Evolutionary conservation across 2,113 vertebrate species (phyloP), one percentile per base, ranked within the genome.

Genomic region (Trichechus manatus): DNA sequence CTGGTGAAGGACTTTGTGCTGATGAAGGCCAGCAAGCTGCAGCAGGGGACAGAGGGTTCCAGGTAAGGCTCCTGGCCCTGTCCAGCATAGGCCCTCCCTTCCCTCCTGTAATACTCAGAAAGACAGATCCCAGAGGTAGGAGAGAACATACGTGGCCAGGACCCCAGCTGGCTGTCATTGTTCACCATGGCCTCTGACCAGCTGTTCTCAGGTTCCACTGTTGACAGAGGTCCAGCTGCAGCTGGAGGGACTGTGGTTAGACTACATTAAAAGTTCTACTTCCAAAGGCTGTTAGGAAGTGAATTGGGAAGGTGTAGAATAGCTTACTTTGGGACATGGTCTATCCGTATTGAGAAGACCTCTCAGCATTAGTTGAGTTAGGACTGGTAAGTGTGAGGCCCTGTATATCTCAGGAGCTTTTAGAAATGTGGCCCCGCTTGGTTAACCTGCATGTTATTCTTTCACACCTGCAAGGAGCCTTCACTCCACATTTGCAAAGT

Each of bases 1-100:
- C 98, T 99, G 47, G 98, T 99, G 78, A 99, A 99, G 98, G 99
- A 99, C 93, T 99, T 99, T 91, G 94, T 99, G 98, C 99, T 99
- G 98, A 99, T 99, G 98, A 99, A 99, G 22, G 98, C 98, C 56
- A 99, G 99, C 39, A 99, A 99, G 61, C 98, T 99, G 98, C 99
- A 99, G n/a, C 88, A 81, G 87, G 98, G 98, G 72, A 97, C 98
- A 19, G 99, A 99, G 66, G 99, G 97, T 85, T 99, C 99, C 97
- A 99, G 99, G 99, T 99, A 99, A 97, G 97, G 36, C 53, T 64
- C 61, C 42, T 15, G 14, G 39, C 20, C 7, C 11, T 36, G 27
- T 6, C n/a, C 64, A 36, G 13, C 13, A 15, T 42, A 86, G 91
- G 31, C 31, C 19, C 31, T n/a, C 14, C 31, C 25, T n/a, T 20